Percentiles rank a stretch among this genome's conserved stretches.
Conservation (phyloP, 2,113 vertebrate species). For the western clawed frog (Xenopus tropicalis) region DNA sequence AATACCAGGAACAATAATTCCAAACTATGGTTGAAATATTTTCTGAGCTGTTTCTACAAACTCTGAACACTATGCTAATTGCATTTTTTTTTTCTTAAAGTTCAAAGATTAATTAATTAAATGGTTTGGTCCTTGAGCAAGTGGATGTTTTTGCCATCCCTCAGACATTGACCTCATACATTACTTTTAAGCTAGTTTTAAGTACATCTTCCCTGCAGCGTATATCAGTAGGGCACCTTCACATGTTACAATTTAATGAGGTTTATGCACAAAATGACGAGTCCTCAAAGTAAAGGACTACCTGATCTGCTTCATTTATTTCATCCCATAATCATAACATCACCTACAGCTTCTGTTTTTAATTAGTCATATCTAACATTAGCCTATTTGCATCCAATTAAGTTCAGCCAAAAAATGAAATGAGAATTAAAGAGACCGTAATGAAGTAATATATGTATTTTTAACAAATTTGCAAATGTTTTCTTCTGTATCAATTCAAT, state of each 20-base stretch:
- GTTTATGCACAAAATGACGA: conserved; percentile 53
- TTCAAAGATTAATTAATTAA: conserved; percentile 58
- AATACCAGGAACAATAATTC: too few species aligned
- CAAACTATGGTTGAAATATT: too few species aligned
- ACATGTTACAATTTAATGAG: conserved; percentile 60
- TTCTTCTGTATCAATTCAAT: conserved; percentile 41
- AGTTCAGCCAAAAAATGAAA: conserved; percentile 59
- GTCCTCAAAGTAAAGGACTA: conserved; percentile 55
- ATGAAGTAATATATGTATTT: conserved; percentile 59
- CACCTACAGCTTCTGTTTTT: conserved; percentile 65
- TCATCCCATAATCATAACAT: conserved; percentile 64
- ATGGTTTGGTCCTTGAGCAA: conserved; percentile 55
- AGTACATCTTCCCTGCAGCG: conserved; percentile 50
- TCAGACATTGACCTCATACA: conserved; percentile 50
- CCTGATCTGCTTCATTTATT: conserved; percentile 64
- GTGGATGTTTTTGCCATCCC: conserved; percentile 40
- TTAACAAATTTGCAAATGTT: conserved; percentile 50
- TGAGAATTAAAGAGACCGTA: conserved; percentile 53
- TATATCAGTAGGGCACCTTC: conserved; percentile 55
- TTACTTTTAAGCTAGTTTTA: conserved; percentile 63
- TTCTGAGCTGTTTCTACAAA: too few species aligned
- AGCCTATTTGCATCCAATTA: conserved; percentile 67
- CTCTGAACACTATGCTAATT: conserved; percentile 51
- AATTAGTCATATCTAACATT: conserved; percentile 64
- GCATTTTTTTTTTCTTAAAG: conserved; percentile 52